Evolutionary conservation across 2,113 vertebrate genomes (phyloP).

Genomic region (Apodemus speciosus): DNA sequence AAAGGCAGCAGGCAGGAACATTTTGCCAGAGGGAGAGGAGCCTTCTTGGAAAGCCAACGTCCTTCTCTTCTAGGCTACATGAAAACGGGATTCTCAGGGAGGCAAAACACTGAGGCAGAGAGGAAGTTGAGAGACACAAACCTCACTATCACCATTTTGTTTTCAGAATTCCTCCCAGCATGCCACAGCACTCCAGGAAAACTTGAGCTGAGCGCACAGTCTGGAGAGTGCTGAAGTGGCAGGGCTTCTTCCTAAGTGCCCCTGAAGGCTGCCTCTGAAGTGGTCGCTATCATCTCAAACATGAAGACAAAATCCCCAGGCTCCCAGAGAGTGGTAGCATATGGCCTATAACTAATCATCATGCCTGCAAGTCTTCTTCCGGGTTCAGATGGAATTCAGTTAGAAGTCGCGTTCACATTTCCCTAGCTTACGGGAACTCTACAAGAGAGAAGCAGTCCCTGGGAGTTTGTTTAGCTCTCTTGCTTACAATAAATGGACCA

Average conservation of each 20-base stretch:
- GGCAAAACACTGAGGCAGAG: not conserved
- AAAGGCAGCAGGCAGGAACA: not conserved
- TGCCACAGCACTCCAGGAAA: not conserved
- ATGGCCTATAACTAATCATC: not conserved
- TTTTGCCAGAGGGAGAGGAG: not conserved
- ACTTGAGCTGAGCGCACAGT: not conserved
- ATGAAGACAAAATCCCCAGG: not conserved
- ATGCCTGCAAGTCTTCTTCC: not conserved
- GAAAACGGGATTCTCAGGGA: not conserved
- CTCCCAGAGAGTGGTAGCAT: not conserved
- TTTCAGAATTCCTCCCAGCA: constrained; percentile 15
- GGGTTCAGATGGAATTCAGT: not conserved
- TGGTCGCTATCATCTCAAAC: not conserved
- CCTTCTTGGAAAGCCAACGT: not conserved
- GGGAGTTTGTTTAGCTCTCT: not conserved
- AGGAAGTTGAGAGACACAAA: not conserved
- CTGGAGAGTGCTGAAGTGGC: not conserved
- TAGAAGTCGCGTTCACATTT: not conserved
- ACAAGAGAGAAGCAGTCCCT: not conserved
- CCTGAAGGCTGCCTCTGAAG: constrained; percentile 22
- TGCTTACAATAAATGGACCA: not conserved
- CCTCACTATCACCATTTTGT: not conserved
- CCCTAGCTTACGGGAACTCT: not conserved
- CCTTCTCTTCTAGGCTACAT: not conserved
- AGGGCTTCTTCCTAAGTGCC: not conserved